Conservation (phyloP, 2,797 vertebrate species). For the Morus bassanus region DNA sequence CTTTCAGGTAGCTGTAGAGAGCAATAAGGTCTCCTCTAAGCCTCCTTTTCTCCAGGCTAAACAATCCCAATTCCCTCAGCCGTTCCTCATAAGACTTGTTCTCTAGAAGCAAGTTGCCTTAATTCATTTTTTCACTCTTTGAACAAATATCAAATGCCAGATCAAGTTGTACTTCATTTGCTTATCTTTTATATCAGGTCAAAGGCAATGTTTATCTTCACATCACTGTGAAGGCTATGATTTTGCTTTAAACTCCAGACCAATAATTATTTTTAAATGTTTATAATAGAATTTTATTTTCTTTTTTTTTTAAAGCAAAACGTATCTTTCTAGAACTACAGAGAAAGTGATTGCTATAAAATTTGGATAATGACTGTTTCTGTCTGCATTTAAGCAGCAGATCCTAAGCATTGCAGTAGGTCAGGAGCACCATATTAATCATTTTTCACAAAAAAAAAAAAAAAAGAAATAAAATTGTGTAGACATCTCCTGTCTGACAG, state of each 20-base stretch:
- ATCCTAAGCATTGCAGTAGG: neutral
- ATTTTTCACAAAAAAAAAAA: neutral
- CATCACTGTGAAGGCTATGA: neutral
- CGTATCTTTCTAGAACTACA: neutral
- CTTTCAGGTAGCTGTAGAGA: neutral
- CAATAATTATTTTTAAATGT: neutral
- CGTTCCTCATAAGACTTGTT: fast-evolving
- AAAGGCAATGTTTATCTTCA: neutral
- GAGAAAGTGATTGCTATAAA: neutral
- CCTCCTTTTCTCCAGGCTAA: neutral
- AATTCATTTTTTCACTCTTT: neutral
- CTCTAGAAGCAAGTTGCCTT: neutral
- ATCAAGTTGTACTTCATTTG: neutral
- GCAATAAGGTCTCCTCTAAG: fast-evolving
- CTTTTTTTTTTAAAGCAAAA: neutral
- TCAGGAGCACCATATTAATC: neutral
- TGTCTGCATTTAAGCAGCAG: neutral
- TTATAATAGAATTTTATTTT: neutral
- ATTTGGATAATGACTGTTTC: neutral
- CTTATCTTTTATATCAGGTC: neutral
- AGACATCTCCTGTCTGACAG: neutral
- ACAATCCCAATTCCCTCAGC: neutral
- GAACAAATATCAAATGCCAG: neutral
- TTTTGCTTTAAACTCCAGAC: neutral
- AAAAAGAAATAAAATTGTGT: neutral